Evolutionary conservation across 2,888 invertebrate genomes (phyloP).

Genomic region (Chaetogeoica ovagalla): DNA sequence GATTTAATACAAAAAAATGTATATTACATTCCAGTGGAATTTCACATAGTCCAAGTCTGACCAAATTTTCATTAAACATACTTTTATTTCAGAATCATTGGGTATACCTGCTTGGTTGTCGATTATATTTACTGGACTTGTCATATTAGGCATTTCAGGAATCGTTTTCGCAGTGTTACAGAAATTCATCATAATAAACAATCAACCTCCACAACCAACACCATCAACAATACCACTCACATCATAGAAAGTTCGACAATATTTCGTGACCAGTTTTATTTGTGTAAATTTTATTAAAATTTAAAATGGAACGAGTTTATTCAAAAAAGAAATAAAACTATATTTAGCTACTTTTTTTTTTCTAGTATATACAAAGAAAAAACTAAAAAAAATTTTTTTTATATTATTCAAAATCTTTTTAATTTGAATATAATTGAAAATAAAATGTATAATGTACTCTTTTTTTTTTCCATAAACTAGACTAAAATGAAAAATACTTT

Average conservation of each 20-base stretch:
- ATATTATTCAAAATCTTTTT: not conserved
- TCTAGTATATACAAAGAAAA: no score
- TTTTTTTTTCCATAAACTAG: not conserved
- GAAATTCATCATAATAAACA: constrained; percentile 43
- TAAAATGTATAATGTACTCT: not conserved
- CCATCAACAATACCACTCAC: constrained; percentile 29
- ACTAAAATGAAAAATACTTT: not conserved
- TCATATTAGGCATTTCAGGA: constrained; percentile 36
- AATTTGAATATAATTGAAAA: not conserved
- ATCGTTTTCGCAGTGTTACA: constrained; percentile 37
- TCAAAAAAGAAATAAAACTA: not conserved
- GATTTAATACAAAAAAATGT: no score
- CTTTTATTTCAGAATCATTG: constrained; percentile 41
- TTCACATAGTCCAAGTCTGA: not conserved
- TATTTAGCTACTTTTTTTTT: no score
- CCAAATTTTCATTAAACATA: not conserved
- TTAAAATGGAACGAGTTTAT: not conserved
- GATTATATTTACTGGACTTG: constrained; percentile 33
- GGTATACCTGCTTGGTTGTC: constrained; percentile 53
- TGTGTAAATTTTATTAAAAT: not conserved
- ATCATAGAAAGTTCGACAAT: not conserved
- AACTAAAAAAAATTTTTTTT: not conserved
- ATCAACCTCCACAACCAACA: constrained; percentile 40
- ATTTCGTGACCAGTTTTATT: not conserved
- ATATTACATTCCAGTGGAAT: no score